Evolutionary conservation across 2,888 invertebrate genomes (phyloP).

Genomic region (Cephus nigrinus): DNA sequence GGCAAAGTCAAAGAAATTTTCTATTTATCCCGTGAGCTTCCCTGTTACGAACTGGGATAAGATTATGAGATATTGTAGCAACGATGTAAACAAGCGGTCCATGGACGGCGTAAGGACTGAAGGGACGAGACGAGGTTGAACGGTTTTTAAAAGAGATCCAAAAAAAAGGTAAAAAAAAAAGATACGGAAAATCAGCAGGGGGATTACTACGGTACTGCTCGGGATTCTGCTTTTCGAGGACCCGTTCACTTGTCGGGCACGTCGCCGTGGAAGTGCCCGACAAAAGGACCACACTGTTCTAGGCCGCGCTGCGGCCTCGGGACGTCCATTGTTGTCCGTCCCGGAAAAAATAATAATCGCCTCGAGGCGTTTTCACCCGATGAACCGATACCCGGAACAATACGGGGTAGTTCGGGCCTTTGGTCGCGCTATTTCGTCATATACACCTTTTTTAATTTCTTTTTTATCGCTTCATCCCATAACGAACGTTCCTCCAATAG

Average conservation of each 20-base stretch:
- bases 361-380: background rate
- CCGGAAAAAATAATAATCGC: constrained; percentile 7
- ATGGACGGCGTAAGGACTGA: background rate
- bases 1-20: background rate
- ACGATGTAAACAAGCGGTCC: background rate
- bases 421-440: constrained; percentile 3
- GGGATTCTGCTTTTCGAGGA: background rate
- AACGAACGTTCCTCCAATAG: background rate
- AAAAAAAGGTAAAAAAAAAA: background rate
- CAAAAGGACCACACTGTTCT: constrained; percentile 6
- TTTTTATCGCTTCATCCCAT: background rate
- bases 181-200: constrained; percentile 18
- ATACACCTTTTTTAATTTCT: background rate
- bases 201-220: background rate
- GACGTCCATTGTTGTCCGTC: constrained; percentile 1
- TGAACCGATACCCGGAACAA: constrained; percentile 1
- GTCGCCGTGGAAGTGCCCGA: constrained; percentile 1
- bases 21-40: background rate
- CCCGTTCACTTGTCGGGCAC: background rate
- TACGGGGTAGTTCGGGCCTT: background rate
- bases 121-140: background rate
- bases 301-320: background rate
- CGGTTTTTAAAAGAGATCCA: background rate
- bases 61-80: background rate
- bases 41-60: background rate